A percentile compares a stretch with the other conserved stretches of the same genome.
Conservation (phyloP, 2,113 vertebrate species). For the Toxotes chatareus region DNA sequence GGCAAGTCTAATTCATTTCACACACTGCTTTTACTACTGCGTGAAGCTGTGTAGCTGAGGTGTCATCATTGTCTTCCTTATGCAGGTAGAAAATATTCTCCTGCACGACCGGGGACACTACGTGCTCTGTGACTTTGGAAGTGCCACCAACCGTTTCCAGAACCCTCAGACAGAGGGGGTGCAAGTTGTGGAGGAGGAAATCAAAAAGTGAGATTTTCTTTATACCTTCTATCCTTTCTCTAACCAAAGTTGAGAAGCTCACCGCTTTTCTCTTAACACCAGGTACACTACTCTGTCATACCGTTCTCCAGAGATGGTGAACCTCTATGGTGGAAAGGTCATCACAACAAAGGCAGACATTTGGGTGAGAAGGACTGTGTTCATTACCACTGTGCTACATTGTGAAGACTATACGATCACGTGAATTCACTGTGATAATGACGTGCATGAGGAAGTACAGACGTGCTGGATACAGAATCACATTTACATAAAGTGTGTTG, state of each 20-base stretch:
- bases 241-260: background rate
- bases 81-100: conserved; percentile 97
- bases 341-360: conserved; percentile 99
- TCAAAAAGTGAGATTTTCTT: conserved; percentile 91
- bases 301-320: conserved; percentile 98
- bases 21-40: background rate
- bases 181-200: conserved; percentile 94
- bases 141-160: conserved; percentile 94
- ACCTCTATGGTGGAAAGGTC: conserved; percentile 93
- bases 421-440: background rate
- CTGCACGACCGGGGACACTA: conserved; percentile 98
- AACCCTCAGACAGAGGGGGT: conserved; percentile 96
- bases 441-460: background rate
- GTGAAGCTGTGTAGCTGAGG: background rate
- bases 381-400: background rate
- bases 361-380: conserved; percentile 87
- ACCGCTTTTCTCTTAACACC: conserved; percentile 43
- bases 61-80: conserved; percentile 32
- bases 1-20: conserved; percentile 76
- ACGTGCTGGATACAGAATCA: background rate
- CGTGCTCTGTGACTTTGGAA: conserved; percentile 98
- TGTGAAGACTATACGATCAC: background rate
- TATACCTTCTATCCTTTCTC: background rate
- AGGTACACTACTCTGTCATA: conserved; percentile 99
- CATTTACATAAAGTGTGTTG: background rate